Evolutionary conservation across 1,140 invertebrate genomes (phyloP).

Genomic region (Brachionus koreanus): DNA sequence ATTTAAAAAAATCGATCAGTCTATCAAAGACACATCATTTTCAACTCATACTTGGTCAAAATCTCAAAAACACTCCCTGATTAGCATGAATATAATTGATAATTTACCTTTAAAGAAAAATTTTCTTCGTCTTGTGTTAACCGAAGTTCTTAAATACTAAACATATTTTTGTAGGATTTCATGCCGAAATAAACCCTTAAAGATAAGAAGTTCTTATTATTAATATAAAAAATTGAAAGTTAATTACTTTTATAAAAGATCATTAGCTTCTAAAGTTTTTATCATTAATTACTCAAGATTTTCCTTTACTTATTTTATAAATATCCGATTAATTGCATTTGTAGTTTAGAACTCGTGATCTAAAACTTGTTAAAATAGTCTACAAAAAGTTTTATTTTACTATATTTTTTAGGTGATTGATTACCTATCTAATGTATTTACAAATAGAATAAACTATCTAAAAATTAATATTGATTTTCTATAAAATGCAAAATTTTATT

Average conservation of each 20-base stretch:
- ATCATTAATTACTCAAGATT: not conserved
- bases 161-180: not conserved
- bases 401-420: not conserved
- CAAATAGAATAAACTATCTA: no score
- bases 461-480: no score
- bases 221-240: not conserved
- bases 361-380: not conserved
- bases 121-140: not conserved
- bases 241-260: slow-evolving; percentile 1
- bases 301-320: not conserved
- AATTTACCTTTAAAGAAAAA: not conserved
- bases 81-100: not conserved
- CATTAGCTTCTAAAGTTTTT: not conserved
- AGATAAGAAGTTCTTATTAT: not conserved
- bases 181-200: not conserved
- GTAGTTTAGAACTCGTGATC: not conserved
- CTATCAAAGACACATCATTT: not conserved
- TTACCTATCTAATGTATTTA: not conserved
- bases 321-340: not conserved
- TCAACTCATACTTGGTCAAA: not conserved
- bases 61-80: not conserved
- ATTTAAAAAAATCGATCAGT: not conserved
- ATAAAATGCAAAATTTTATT: no score
- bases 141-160: not conserved
- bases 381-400: not conserved